Base-by-base conservation (phyloP, 2,113 vertebrate species). In the Furnarius figulus region DNA sequence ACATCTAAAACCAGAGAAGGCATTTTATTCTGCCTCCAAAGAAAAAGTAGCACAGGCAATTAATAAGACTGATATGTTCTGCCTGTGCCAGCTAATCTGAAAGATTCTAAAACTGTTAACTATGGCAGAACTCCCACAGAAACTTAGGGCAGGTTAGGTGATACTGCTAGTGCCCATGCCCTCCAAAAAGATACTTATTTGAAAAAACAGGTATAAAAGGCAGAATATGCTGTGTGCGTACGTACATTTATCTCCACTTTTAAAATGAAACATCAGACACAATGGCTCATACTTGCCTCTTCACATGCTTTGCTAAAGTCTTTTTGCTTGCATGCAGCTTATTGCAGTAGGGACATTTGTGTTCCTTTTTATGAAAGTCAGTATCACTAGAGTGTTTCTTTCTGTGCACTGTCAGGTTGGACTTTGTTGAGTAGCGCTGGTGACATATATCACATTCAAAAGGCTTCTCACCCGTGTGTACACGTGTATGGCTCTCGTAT, bases 281-380 rank as follows among this genome's bases (percentile, higher is more conserved):
- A 66, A 24, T 31, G 37, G 22, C 55, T 62, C 65, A 81, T 80
- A 97, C 98, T 98, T 97, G 98, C 99, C 99, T 99, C 94, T 98
- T 98, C 53, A 99, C 98, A 0, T 99, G 99, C 95, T 99, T 99
- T 5, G 98, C 98, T 85, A 99, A 98, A 8, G 99, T 99, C 97
- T 99, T 99, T 96, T 98, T 99, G 98, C 99, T 99, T 58, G 99
- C 99, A 40, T 99, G 99, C 18, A 99, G 98, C 95, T 99, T 99
- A 95, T 98, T 99, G 96, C 99, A 99, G 85, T 98, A 99, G 50
- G 99, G 98, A 96, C 99, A 99, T 88, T 99, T 99, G 98, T 99
- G 99, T 44, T 99, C 99, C 97, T 99, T 99, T 97, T 98, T 99
- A 94, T 98, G 99, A 92, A 99, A 98, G 40, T 99, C 98, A 4